phyloP scores from a whole-genome alignment of 1,140 invertebrate species.

The Drosophila erecta region DNA sequence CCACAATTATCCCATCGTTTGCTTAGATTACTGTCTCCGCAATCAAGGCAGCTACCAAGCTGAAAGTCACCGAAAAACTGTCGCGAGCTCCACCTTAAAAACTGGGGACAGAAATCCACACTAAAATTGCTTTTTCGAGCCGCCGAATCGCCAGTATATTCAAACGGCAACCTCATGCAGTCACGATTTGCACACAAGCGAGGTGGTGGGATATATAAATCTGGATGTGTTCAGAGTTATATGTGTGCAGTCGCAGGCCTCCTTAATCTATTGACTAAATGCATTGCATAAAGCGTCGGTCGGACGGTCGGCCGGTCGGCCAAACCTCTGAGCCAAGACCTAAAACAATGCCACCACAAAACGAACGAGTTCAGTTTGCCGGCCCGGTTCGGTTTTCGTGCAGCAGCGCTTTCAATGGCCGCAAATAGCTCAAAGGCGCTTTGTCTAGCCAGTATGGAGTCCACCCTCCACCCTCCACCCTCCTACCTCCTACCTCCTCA shows the following conservation, averaged over 20 bases:
- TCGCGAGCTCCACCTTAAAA: conserved; percentile 76
- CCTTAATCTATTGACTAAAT: conserved; percentile 75
- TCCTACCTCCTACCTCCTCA: neutral
- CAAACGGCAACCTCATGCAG: conserved; percentile 80
- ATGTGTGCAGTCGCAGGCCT: conserved; percentile 36
- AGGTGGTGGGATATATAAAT: conserved; percentile 12
- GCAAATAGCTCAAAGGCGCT: conserved; percentile 66
- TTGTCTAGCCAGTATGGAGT: conserved; percentile 54
- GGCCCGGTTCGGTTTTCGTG: conserved; percentile 43
- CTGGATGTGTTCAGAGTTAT: conserved; percentile 30
- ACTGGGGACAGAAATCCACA: conserved; percentile 32
- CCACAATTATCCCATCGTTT: conserved; percentile 10
- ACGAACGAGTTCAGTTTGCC: conserved; percentile 48
- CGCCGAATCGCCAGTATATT: conserved; percentile 58
- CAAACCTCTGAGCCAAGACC: conserved; percentile 47
- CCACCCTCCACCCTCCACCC: conserved; percentile 34
- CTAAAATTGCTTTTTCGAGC: conserved; percentile 43
- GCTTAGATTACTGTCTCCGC: conserved; percentile 10
- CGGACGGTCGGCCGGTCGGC: conserved; percentile 11
- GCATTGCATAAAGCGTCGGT: conserved; percentile 57
- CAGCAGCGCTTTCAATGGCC: conserved; percentile 41
- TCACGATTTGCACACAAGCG: conserved; percentile 62
- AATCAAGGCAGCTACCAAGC: conserved; percentile 37
- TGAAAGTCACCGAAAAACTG: conserved; percentile 30
- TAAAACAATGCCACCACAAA: conserved; percentile 59